Percentiles rank a stretch among this genome's conserved stretches.
Conservation (phyloP, 2,888 invertebrate species). For the Lycocerus yunnanus region DNA sequence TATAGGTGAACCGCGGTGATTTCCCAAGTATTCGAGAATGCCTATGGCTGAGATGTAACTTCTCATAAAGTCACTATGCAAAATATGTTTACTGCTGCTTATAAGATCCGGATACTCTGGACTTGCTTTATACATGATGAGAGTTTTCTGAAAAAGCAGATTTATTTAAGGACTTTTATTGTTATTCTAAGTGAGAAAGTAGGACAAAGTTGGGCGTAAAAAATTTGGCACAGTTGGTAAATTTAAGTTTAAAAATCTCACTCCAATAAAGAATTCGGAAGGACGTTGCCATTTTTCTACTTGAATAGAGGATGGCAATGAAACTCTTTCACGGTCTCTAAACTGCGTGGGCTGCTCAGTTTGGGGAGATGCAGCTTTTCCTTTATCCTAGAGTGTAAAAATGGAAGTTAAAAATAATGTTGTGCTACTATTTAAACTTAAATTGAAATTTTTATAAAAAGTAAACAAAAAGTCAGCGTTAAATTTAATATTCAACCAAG, state of each 20-base stretch:
- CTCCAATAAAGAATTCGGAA: conserved; percentile 40
- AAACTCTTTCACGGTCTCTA: conserved; percentile 29
- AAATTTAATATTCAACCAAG: not conserved
- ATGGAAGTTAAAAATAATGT: not conserved
- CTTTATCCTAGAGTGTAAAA: not conserved
- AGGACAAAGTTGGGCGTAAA: no score
- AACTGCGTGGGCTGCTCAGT: conserved; percentile 16
- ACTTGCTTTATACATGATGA: conserved; percentile 39
- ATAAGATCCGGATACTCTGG: conserved; percentile 48
- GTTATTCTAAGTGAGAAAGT: no score
- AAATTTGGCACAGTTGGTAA: no score
- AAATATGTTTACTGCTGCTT: conserved; percentile 50
- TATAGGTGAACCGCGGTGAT: conserved; percentile 45
- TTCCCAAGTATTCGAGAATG: conserved; percentile 52
- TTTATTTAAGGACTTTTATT: not conserved
- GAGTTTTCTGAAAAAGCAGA: conserved; percentile 20
- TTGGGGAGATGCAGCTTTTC: not conserved
- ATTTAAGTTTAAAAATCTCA: conserved; percentile 5
- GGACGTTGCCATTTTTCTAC: conserved; percentile 46
- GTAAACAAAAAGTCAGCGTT: not conserved
- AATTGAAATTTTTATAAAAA: not conserved
- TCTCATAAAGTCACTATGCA: conserved; percentile 53
- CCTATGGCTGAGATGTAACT: conserved; percentile 51
- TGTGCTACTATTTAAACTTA: not conserved
- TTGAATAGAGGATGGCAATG: conserved; percentile 28